Percentiles rank a stretch among this genome's conserved stretches.
These are phyloP conservation scores for Naso thynnoides DNA, from an alignment of 2,797 vertebrate genomes.

Conservation along the genomic window DNA sequence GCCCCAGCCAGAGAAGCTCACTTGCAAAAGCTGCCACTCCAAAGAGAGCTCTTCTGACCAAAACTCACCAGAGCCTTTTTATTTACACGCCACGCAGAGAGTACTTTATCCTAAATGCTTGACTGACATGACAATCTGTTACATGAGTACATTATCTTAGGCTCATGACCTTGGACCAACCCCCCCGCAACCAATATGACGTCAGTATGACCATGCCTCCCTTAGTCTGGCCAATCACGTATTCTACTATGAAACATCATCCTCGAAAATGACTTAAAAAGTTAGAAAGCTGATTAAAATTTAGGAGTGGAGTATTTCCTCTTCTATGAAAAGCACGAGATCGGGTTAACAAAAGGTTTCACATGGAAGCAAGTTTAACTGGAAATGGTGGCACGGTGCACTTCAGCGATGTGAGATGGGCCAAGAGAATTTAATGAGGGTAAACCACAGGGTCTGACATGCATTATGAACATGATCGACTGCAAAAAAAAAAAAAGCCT, in stretches of 20 bases:
- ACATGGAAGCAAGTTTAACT: constrained; percentile 46
- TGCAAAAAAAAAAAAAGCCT: constrained; percentile 12
- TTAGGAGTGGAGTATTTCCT: constrained; percentile 34
- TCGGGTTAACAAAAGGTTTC: constrained; percentile 44
- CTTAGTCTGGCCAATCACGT: no score
- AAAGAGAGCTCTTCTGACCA: constrained; percentile 54
- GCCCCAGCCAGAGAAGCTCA: constrained; percentile 55
- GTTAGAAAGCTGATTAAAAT: constrained; percentile 49
- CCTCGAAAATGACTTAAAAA: constrained; percentile 31
- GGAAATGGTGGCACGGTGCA: constrained; percentile 39
- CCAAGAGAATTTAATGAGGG: constrained; percentile 36
- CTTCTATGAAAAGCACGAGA: constrained; percentile 37
- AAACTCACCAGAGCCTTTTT: constrained; percentile 63
- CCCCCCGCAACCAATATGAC: no score
- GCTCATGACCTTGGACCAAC: no score
- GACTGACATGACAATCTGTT: constrained; percentile 46
- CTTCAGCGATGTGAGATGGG: constrained; percentile 41
- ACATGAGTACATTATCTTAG: no score
- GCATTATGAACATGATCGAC: constrained; percentile 34
- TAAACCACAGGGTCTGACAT: constrained; percentile 47
- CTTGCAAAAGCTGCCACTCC: constrained; percentile 66
- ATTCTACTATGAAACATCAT: no score
- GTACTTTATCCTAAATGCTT: constrained; percentile 59
- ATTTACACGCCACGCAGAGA: constrained; percentile 58
- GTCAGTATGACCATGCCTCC: no score